Evolutionary conservation across 1,140 invertebrate species (phyloP).

Genomic region (Cyclina sinensis): DNA sequence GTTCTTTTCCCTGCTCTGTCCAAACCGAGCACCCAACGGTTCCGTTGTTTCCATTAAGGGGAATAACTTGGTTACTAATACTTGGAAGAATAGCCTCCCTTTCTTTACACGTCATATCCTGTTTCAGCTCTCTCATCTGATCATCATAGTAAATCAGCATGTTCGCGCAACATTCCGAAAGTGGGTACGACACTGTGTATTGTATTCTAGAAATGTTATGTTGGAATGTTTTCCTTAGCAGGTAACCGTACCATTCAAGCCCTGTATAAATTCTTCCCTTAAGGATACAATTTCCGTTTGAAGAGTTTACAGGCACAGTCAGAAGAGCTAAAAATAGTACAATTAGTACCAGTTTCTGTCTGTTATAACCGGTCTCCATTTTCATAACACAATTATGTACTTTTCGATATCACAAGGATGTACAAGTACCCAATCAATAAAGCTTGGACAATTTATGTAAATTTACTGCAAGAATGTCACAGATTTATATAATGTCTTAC

Average conservation of each 20-base stretch:
- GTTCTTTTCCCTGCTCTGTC: conserved; percentile 71
- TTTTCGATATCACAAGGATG: too few species aligned
- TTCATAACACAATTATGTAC: too few species aligned
- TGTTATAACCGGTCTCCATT: neutral
- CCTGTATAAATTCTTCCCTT: conserved; percentile 74
- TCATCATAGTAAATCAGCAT: conserved; percentile 84
- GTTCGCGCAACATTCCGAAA: conserved; percentile 80
- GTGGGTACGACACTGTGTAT: conserved; percentile 83
- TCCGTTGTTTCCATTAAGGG: conserved; percentile 74
- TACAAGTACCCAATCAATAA: too few species aligned
- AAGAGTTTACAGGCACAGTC: conserved; percentile 30
- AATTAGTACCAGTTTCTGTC: neutral
- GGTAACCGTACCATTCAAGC: conserved; percentile 81
- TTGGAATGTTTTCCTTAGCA: conserved; percentile 82
- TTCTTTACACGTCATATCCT: conserved; percentile 82
- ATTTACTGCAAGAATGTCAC: too few species aligned
- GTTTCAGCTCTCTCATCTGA: conserved; percentile 77
- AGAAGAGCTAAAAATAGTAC: conserved; percentile 21
- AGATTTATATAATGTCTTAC: too few species aligned
- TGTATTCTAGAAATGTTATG: conserved; percentile 79
- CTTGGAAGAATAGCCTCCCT: conserved; percentile 75
- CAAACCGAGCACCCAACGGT: conserved; percentile 79
- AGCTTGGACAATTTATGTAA: too few species aligned
- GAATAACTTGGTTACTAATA: conserved; percentile 82
- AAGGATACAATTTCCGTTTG: conserved; percentile 68